phyloP scores from a whole-genome alignment of 2,888 invertebrate species.

The Cantharis rufa region DNA sequence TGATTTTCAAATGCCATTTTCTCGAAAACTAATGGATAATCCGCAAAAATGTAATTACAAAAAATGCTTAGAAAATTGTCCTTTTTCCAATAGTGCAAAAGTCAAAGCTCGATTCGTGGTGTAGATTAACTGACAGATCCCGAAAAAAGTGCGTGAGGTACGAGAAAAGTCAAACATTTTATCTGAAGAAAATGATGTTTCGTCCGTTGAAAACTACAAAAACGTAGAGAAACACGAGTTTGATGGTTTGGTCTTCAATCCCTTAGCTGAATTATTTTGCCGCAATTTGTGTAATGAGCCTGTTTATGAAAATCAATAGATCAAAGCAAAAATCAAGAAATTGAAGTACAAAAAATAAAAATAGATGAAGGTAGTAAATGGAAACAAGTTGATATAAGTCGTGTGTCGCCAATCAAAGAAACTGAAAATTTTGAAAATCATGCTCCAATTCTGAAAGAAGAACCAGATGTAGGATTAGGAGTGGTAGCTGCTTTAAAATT shows the following conservation, averaged over 20 bases:
- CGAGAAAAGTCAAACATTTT: conserved; percentile 64
- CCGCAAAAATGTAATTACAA: no score
- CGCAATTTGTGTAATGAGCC: conserved; percentile 67
- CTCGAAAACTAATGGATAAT: no score
- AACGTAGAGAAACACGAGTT: conserved; percentile 61
- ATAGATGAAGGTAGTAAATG: conserved; percentile 56
- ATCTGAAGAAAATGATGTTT: conserved; percentile 68
- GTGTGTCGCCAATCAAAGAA: conserved; percentile 22
- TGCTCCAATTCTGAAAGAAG: conserved; percentile 82
- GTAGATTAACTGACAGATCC: no score
- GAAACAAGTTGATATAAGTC: conserved; percentile 57
- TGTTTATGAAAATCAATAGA: conserved; percentile 59
- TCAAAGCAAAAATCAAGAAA: conserved; percentile 38
- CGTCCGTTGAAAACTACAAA: conserved; percentile 14
- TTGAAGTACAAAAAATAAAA: conserved; percentile 4
- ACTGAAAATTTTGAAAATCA: conserved; percentile 54
- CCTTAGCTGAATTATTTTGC: conserved; percentile 97
- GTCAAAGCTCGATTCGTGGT: no score
- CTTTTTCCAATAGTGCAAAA: no score
- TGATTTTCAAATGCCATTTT: no score
- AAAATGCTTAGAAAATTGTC: no score
- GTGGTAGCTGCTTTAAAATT: conserved; percentile 88
- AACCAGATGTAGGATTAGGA: conserved; percentile 87
- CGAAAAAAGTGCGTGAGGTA: conserved; percentile 73
- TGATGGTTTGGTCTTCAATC: conserved; percentile 79